Base-by-base conservation (phyloP, 2,888 invertebrate genomes). In the Physocephala rufipes region DNA sequence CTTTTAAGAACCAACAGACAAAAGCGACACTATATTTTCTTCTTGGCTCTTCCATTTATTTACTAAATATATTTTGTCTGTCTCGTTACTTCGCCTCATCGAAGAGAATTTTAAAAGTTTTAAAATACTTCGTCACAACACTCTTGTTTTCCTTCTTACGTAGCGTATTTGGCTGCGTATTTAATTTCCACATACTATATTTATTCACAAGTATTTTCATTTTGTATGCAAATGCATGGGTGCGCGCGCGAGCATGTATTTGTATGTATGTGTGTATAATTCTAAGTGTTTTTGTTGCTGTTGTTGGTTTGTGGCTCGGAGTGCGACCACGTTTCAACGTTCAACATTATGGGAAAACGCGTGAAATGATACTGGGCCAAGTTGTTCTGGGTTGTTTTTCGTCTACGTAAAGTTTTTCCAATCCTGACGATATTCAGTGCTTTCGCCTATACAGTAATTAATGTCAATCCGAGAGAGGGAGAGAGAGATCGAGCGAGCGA, bases 311-410 rank as follows among this genome's bases (percentile, higher is more conserved):
- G 76, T 74, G 75, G 73, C 76, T 74, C 72, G 72, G 74, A 72
- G 74, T 73, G 73, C 76, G 75, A 73, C 68, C 72, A 70, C 77
- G 74, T 78, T 78, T 78, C 80, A 80, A 78, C 79, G 78, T 81
- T 79, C 80, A 82, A 83, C 83, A 83, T 83, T 80, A 83, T 84
- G 79, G 82, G 82, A 84, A 84, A 83, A 81, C 83, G 84, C 82
- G 82, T 82, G 82, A 85, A 83, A 81, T 84, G 84, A 84, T 85
- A 84, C 84, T 85, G 84, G 85, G 84, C 82, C 82, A 83, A 80
- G 77, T 76, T 77, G 76, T 79, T 79, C 78, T 78, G 78, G 78
- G 79, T 78, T 79, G 80, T 74, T 79, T 80, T 78, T 74, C 68
- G 62, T 30, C 68, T 62, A 69, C 68, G 68, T 71, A 66, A 26